Evolutionary conservation across 2,888 invertebrate genomes (phyloP).

Genomic region (Leptopilina syphax): DNA sequence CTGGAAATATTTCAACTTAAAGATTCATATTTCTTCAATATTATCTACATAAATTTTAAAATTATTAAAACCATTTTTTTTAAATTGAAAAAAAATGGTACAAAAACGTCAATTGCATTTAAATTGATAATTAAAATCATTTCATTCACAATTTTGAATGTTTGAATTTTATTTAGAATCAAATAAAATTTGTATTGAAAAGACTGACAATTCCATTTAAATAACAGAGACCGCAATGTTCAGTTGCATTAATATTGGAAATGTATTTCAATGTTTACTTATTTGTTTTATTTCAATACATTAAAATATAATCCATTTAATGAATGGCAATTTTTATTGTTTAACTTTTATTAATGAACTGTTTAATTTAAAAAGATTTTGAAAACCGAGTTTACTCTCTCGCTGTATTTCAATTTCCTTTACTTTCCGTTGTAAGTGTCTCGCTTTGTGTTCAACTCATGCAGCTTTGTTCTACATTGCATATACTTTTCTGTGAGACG

Average conservation of each 20-base stretch:
- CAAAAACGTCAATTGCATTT: too few relatives aligned
- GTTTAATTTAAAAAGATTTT: not conserved
- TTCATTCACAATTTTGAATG: not conserved
- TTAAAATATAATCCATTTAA: not conserved
- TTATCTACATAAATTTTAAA: too few relatives aligned
- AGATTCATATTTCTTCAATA: too few relatives aligned
- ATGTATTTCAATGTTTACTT: not conserved
- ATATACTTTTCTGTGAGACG: slow-evolving; percentile 14
- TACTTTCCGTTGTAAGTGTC: slow-evolving; percentile 3
- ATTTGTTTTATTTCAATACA: not conserved
- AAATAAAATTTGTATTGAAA: not conserved
- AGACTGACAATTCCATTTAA: not conserved
- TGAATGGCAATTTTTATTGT: not conserved
- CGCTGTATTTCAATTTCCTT: slow-evolving; percentile 22
- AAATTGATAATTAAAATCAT: too few relatives aligned
- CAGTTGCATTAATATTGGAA: not conserved
- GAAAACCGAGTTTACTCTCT: slow-evolving; percentile 32
- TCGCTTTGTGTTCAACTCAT: slow-evolving; percentile 22
- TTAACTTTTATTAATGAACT: not conserved
- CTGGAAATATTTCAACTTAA: too few relatives aligned
- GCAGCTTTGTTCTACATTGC: not conserved
- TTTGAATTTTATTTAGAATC: not conserved
- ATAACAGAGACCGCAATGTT: not conserved
- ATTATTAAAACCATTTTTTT: too few relatives aligned
- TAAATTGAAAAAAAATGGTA: too few relatives aligned